Evolutionary conservation across 2,113 vertebrate species (phyloP), one percentile per base, ranked within the genome.

Genomic region (Irena cyanogastra): DNA sequence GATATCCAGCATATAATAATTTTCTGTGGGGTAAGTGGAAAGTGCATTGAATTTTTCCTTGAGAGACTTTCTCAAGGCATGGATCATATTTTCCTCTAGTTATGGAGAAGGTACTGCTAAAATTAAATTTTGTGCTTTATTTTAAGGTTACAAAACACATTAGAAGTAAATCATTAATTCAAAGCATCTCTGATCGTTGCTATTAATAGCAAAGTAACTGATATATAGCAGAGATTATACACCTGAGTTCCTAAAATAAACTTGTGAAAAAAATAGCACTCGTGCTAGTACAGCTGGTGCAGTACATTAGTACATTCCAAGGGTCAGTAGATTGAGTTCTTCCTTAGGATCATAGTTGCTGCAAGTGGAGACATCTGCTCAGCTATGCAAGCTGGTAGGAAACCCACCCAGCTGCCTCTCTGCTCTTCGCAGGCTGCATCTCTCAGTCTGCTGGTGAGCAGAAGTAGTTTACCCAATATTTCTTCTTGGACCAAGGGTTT

Each of bases 141-240:
- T 96, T 97, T 94, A 76, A 96, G 93, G 92, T 91, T 94, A 91
- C 91, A 95, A 86, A 95, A 33, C 41, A 44, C 80, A 91, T 97
- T 83, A 89, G 26, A 83, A 63, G 88, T 96, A 90, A 96, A 97
- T 94, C 7, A 89, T 94, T 97, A 94, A 96, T 26, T 72, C 70
- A 56, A n/a, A 70, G 28, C 57, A 69, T 26, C 42, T 80, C 81
- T 75, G n/a, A 65, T 72, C 2, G 3, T 90, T 95, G 57, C 96
- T 96, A 95, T 96, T 93, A 87, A 94, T 97, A 97, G 95, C 35
- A 85, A 95, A 82, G 78, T n/a, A 74, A 59, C 63, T 87, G 85
- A 95, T 94, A 59, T 53, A 7, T 27, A 85, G 66, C 23, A 76
- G 22, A 92, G 80, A 96, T 95, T 89, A 35, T 74, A 56, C 53